Evolutionary conservation across 1,140 invertebrate genomes (phyloP).

Genomic region (Sarcophaga bullata): DNA sequence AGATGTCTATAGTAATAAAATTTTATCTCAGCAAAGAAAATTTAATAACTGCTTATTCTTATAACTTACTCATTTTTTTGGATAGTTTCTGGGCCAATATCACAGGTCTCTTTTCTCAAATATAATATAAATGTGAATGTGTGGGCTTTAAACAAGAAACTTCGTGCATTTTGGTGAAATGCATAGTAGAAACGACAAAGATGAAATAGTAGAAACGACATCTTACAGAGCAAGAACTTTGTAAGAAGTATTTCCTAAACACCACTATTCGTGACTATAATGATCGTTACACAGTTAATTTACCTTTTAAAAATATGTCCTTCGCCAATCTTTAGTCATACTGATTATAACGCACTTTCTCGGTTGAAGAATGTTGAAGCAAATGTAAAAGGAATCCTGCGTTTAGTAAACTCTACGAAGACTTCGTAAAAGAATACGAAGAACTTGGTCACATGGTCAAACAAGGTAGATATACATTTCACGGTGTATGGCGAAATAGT

Average conservation of each 20-base stretch:
- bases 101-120: neutral
- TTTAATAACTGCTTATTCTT: neutral
- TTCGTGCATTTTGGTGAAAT: neutral
- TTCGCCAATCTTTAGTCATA: neutral
- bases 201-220: neutral
- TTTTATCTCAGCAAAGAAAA: conserved; percentile 16
- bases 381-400: conserved; percentile 7
- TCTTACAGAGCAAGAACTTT: neutral
- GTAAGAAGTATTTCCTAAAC: no score
- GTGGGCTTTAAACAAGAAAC: neutral
- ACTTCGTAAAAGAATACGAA: conserved; percentile 22
- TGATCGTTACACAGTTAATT: neutral
- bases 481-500: neutral
- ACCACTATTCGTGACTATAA: no score
- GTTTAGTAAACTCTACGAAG: neutral
- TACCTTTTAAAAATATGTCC: neutral
- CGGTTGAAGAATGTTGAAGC: conserved; percentile 22
- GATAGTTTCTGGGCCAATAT: conserved; percentile 30
- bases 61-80: conserved; percentile 16
- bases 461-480: neutral
- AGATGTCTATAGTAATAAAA: neutral
- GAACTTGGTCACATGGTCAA: neutral
- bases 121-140: neutral
- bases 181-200: no score
- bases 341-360: conserved; percentile 13